Evolutionary conservation across 2,888 invertebrate genomes (phyloP), one percentile per base, ranked within the genome.

Genomic region (Cephus runcator): DNA sequence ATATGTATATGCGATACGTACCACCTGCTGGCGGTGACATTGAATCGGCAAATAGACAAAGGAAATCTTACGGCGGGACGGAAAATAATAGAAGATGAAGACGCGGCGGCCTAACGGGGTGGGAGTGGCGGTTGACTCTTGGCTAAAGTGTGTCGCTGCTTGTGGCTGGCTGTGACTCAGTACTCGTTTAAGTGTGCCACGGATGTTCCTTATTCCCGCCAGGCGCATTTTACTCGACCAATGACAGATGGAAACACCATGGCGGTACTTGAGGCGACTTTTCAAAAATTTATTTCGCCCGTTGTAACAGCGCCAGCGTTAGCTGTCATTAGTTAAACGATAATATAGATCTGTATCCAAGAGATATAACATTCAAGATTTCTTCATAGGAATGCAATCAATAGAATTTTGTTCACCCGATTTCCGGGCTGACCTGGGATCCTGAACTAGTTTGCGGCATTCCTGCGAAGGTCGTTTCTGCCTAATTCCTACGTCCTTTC

Each of bases 101-200:
- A 74, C 34, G n/a, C 34, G 74, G 11, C 34, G 23, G 34, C 36
- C 74, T 6, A 56, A 33, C 23, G 56, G 33, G 34, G 69, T 71
- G 76, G 76, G 76, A 69, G 76, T 76, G 76, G 69, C 69, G 34
- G 76, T 74, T 30, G 73, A 31, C 34, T 73, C 76, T 73, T 75
- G 56, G 35, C 73, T 73, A 76, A 78, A 78, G 73, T 76, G 76
- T 76, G 78, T 73, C 78, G 75, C 73, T 68, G 76, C 56, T 76
- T 15, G 31, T 73, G 77, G 71, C 69, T 34, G 71, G 35, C 76
- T 34, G 75, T 78, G 76, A 78, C 73, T 78, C 78, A 69, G 78
- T 76, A 68, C 78, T 73, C 76, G 68, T 23, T 34, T 78, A 76
- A 78, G 76, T 76, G 78, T 76, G 78, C 75, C 78, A 78, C 78